Percentiles rank a stretch among this genome's conserved stretches.
phyloP scores from a whole-genome alignment of 1,140 invertebrate species.

The Cepaea nemoralis region DNA sequence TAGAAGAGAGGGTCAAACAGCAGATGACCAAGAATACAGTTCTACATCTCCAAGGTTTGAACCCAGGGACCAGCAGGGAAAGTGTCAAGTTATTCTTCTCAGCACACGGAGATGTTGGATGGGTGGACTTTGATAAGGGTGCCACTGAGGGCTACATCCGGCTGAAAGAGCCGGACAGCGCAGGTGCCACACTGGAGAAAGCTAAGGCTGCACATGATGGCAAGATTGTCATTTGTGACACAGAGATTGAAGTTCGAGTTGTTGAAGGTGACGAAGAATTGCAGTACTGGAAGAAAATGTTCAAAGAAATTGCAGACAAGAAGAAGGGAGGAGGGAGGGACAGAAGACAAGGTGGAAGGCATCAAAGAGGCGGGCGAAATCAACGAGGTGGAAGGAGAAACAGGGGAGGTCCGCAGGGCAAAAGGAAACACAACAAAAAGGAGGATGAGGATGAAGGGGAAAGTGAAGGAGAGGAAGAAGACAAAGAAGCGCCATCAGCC shows the following conservation, averaged over 20 bases:
- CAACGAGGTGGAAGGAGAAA: neutral
- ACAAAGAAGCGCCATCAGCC: no score
- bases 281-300: conserved; percentile 44
- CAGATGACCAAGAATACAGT: conserved; percentile 79
- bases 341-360: conserved; percentile 9
- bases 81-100: conserved; percentile 80
- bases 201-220: conserved; percentile 27
- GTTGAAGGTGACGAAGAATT: conserved; percentile 41
- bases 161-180: conserved; percentile 32
- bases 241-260: conserved; percentile 28
- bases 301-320: conserved; percentile 39
- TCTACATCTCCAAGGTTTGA: conserved; percentile 78
- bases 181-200: conserved; percentile 38
- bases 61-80: conserved; percentile 79
- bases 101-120: conserved; percentile 79
- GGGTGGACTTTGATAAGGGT: conserved; percentile 82
- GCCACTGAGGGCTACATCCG: conserved; percentile 50
- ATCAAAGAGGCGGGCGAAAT: neutral
- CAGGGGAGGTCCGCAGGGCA: conserved; percentile 17
- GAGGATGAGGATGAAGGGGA: no score
- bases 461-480: no score
- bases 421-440: no score
- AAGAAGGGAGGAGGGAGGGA: neutral
- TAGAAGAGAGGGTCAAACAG: conserved; percentile 47
- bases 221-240: conserved; percentile 33